phyloP scores from a whole-genome alignment of 2,113 vertebrate genomes.

The Porphyrio hochstetteri region DNA sequence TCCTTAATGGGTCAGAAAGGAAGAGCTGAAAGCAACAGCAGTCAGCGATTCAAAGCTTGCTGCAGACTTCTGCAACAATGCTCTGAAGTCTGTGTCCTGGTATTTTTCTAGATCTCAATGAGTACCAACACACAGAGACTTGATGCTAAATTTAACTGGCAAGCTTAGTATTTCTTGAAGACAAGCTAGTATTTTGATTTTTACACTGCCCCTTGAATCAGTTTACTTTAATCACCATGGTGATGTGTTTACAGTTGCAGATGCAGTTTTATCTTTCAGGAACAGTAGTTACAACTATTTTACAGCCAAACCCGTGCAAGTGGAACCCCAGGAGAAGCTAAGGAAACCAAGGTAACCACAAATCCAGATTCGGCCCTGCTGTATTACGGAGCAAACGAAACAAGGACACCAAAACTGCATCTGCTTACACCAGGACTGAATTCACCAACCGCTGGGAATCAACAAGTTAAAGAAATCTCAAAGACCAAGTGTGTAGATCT shows the following conservation, averaged over 20 bases:
- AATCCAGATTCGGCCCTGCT: background rate
- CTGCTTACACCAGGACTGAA: background rate
- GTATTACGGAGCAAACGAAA: background rate
- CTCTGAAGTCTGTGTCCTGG: background rate
- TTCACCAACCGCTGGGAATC: background rate
- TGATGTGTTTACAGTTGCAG: background rate
- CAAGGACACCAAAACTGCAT: background rate
- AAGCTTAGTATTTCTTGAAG: background rate
- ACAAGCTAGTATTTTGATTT: background rate
- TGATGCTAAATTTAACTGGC: background rate
- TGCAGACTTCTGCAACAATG: background rate
- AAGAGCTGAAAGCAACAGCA: background rate
- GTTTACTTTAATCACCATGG: background rate
- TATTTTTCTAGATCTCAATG: background rate
- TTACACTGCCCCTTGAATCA: background rate
- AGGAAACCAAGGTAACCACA: conserved; percentile 17
- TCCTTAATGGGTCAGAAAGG: background rate
- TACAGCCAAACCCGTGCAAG: background rate
- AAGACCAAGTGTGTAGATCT: background rate
- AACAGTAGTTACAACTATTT: background rate
- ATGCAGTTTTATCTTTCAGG: background rate
- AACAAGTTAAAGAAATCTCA: background rate
- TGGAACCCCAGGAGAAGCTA: background rate
- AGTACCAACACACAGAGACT: background rate
- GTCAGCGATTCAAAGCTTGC: background rate